phyloP scores from a whole-genome alignment of 2,888 invertebrate species.

The Caradrina kadenii region DNA sequence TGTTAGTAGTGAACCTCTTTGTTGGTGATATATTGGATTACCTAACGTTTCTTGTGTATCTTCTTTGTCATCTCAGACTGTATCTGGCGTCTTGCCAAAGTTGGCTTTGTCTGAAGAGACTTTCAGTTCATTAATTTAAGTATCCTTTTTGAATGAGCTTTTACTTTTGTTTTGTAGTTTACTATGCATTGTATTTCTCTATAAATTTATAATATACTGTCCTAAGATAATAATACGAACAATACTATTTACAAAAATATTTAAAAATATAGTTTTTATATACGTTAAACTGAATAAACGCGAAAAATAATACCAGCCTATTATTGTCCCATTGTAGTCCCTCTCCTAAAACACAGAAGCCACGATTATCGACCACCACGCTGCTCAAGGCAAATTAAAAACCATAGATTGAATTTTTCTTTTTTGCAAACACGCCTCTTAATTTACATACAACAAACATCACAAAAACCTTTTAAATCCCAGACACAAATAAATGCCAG shows the following conservation, averaged over 20 bases:
- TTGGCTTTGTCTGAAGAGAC: conserved; percentile 27
- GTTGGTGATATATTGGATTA: conserved; percentile 42
- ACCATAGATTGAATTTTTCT: too few relatives aligned
- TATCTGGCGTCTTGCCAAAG: conserved; percentile 46
- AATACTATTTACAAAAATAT: too few relatives aligned
- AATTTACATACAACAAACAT: background rate
- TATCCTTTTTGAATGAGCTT: conserved; percentile 1
- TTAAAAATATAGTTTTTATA: too few relatives aligned
- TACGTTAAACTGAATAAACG: too few relatives aligned
- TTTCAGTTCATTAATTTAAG: conserved; percentile 44
- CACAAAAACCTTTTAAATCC: conserved; percentile 25
- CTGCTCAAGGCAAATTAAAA: too few relatives aligned
- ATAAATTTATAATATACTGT: background rate
- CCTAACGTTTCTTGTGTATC: conserved; percentile 26
- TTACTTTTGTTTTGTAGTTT: conserved; percentile 5
- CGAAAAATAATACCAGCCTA: too few relatives aligned
- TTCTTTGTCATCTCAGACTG: conserved; percentile 46
- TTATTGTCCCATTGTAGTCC: too few relatives aligned
- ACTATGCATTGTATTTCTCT: background rate
- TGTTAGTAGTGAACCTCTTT: conserved; percentile 35
- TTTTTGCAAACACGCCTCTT: too few relatives aligned
- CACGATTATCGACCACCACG: too few relatives aligned
- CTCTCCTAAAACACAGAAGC: too few relatives aligned
- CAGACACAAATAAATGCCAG: conserved; percentile 33
- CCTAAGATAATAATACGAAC: too few relatives aligned